Conservation (phyloP, 2,113 vertebrate species). For the Gobius niger region DNA sequence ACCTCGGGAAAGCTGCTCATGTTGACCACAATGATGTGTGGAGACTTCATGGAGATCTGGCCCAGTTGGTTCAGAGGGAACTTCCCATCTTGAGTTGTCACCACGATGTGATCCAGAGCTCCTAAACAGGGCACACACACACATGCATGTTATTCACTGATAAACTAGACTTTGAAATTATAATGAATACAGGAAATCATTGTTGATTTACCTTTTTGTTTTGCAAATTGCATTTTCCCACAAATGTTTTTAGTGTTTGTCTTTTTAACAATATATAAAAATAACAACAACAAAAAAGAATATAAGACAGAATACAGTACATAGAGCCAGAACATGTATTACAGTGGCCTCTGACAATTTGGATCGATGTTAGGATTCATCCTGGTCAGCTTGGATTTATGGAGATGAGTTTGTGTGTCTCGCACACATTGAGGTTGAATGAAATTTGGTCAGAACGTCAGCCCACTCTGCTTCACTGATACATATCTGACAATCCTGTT, state of each 20-base stretch:
- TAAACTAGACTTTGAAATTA: neutral
- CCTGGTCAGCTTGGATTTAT: no score
- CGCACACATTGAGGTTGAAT: neutral
- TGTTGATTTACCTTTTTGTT: no score
- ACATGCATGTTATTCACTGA: neutral
- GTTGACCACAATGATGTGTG: conserved; percentile 89
- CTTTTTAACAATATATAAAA: no score
- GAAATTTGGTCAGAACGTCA: neutral
- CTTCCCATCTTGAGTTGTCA: conserved; percentile 88
- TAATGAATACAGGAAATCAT: no score
- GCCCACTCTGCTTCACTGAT: neutral
- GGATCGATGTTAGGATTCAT: no score
- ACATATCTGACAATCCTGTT: neutral
- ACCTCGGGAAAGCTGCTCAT: conserved; percentile 95
- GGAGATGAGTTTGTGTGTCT: no score
- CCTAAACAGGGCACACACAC: conserved; percentile 73
- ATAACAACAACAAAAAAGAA: no score
- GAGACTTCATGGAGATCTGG: conserved; percentile 93
- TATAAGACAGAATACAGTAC: no score
- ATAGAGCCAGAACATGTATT: no score
- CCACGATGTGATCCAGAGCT: conserved; percentile 88
- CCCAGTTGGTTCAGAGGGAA: conserved; percentile 94
- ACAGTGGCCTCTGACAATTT: no score
- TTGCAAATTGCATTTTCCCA: no score
- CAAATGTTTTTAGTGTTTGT: no score